Evolutionary conservation across 2,888 invertebrate species (phyloP), one percentile per base, ranked within the genome.

Genomic region (Lepidocyrtoides sp.): DNA sequence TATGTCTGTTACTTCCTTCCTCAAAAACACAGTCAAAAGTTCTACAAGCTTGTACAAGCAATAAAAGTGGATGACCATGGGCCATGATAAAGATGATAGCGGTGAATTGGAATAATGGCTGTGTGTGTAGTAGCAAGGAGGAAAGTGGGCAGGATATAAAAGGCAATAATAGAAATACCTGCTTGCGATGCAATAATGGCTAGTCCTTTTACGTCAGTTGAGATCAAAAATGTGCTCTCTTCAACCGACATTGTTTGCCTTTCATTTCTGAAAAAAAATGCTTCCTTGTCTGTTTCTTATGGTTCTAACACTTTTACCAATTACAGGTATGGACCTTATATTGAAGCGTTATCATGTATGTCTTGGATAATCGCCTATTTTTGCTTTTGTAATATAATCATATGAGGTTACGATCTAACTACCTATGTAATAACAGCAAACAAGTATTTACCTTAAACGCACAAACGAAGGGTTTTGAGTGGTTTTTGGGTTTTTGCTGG

Each of bases 31-130:
- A 57, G 17, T 17, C 14, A 69, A n/a, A 14, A 14, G 63, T 69
- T 10, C 5, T 17, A 36, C 36, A 69, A 1, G 36, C 8, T 69
- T 69, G 36, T 69, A 69, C 69, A 69, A 14, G 69, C 36, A 32
- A 69, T 69, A 69, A 69, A 69, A 69, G 12, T 29, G 36, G 69
- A 69, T 69, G 69, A 36, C 69, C 69, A 69, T 69, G 32, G 32
- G 14, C 69, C 17, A 69, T 69, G 69, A 69, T 69, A 14, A 69
- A 32, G 32, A 17, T 20, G 69, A 36, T 69, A 17, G 23, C 32
- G 17, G 8, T 36, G 69, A 69, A 32, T 36, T 69, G 69, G 69
- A 17, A 17, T 69, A 36, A 14, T 36, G 17, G 69, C 7, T 12
- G 36, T 66, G 29, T 12, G 32, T 36, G 69, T 36, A 2, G 10